Evolutionary conservation across 2,888 invertebrate species (phyloP), one percentile per base, ranked within the genome.

Genomic region (Rhyacophila evoluta): DNA sequence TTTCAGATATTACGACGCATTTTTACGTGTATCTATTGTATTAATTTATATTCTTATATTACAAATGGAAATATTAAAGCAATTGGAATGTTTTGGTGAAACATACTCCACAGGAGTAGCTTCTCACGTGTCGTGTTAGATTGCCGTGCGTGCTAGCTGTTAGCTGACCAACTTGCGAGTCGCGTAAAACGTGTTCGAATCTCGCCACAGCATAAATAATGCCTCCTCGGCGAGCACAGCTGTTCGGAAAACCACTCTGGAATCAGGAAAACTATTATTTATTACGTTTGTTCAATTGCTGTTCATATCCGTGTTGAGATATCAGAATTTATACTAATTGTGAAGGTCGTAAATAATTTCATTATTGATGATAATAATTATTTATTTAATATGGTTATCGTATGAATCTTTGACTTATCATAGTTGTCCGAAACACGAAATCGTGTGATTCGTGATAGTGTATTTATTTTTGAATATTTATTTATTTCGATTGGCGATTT

Each of bases 51-150:
- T n/a, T n/a, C n/a, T n/a, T n/a, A n/a, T n/a, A n/a, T n/a, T n/a
- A n/a, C n/a, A n/a, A n/a, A n/a, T n/a, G n/a, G n/a, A n/a, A n/a
- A n/a, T n/a, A n/a, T n/a, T n/a, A n/a, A n/a, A n/a, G n/a, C n/a
- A n/a, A 33, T 33, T 33, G 29, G 29, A 33, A 33, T 33, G 29
- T 2, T 8, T 19, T 1, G 3, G 25, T 55, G 19, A 25, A 19
- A 19, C 25, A 19, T 19, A 4, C 29, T 33, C 29, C 55, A 55
- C 4, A 19, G 55, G 55, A 25, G 55, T 55, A 55, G 55, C 55
- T 25, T 55, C 55, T 55, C 55, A 55, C 55, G 55, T 55, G 55
- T 55, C 55, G 55, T 55, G 55, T 55, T 33, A 33, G 29, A 4
- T 19, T 55, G 25, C 19, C 55, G 55, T 55, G 55, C 55, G 55